Evolutionary conservation across 2,113 vertebrate genomes (phyloP).

Genomic region (Dendropsophus ebraccatus): DNA sequence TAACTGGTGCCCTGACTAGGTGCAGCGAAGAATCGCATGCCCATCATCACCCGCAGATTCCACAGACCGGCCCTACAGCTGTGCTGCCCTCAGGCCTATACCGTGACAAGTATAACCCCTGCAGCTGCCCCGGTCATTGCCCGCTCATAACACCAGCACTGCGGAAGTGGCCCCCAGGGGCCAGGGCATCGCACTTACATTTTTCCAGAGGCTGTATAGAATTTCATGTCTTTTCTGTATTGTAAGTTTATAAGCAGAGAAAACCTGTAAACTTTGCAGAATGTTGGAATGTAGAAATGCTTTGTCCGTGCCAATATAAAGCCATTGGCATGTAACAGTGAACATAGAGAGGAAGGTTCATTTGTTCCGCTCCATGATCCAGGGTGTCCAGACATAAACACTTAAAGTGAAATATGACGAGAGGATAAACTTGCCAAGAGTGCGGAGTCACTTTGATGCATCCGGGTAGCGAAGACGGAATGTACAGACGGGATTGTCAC

Average conservation of each 20-base stretch:
- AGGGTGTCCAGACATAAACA: conserved; percentile 32
- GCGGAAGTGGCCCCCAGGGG: too few species aligned
- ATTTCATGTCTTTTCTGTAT: background rate
- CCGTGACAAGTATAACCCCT: too few species aligned
- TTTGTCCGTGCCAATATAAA: background rate
- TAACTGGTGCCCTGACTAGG: too few species aligned
- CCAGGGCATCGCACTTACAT: background rate
- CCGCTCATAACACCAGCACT: too few species aligned
- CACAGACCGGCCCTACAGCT: too few species aligned
- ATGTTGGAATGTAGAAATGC: background rate
- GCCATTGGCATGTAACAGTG: background rate
- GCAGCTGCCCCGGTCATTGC: too few species aligned
- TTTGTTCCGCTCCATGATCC: conserved; percentile 35
- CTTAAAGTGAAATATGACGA: background rate
- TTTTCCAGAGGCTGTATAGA: background rate
- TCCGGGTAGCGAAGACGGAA: conserved; percentile 1
- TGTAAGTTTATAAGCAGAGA: background rate
- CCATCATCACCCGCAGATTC: too few species aligned
- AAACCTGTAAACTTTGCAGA: conserved; percentile 13
- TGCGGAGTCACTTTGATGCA: background rate
- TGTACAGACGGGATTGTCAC: conserved; percentile 27
- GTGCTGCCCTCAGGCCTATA: too few species aligned
- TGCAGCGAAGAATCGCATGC: too few species aligned
- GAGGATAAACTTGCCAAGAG: background rate
- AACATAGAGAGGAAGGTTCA: conserved; percentile 17